These are phyloP conservation scores for Varecia variegata DNA, from an alignment of 2,797 vertebrate species.

Conservation along the genomic window DNA sequence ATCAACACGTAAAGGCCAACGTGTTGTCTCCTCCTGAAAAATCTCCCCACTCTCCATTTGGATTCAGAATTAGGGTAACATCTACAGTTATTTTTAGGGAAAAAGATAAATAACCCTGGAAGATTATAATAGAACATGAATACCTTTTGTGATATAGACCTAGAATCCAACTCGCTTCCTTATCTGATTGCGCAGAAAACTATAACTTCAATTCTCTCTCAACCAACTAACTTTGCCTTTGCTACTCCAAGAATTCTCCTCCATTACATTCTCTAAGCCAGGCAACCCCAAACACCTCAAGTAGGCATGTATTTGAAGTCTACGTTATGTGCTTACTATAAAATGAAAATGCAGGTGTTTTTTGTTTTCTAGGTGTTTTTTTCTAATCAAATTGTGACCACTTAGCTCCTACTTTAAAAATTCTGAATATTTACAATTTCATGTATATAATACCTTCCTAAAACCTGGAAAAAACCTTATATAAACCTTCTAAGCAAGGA, in stretches of 20 bases:
- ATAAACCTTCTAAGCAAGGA: neutral
- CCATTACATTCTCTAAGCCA: neutral
- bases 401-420: neutral
- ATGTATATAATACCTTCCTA: neutral
- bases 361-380: neutral
- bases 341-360: neutral
- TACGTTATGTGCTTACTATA: neutral
- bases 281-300: neutral
- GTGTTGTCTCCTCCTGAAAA: neutral
- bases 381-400: neutral
- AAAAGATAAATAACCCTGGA: neutral
- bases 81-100: neutral
- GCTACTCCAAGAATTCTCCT: neutral
- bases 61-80: neutral
- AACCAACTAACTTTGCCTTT: neutral
- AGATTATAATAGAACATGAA: neutral
- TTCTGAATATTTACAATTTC: neutral
- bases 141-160: neutral
- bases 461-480: neutral
- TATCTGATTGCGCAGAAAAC: neutral
- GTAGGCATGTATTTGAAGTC: neutral
- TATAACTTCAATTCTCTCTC: neutral
- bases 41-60: neutral
- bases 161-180: neutral
- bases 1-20: neutral